Evolutionary conservation across 2,888 invertebrate species (phyloP), one percentile per base, ranked within the genome.

Genomic region (Incurvaria masculella): DNA sequence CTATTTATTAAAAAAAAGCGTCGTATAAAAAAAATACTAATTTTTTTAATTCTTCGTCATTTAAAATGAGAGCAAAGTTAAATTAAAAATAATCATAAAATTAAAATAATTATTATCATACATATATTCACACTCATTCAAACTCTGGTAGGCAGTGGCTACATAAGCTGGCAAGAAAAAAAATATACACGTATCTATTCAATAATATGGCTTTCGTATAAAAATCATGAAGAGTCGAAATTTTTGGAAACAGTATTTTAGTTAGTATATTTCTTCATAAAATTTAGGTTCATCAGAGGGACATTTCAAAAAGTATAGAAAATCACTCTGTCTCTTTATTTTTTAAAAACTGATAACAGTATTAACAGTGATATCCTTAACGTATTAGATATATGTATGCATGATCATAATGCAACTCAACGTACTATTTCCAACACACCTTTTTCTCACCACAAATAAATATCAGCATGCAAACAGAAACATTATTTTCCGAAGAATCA

Each of bases 111-210:
- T 16, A 33, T 33, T 21, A 49, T 58, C 63, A 62, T 50, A 55
- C 50, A 66, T 71, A 74, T 76, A 78, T 75, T 72, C 75, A 75
- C 74, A 63, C 61, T 60, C 64, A 60, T 23, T 47, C 49, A 67
- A 68, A 69, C n/a, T n/a, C n/a, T n/a, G n/a, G n/a, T n/a, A 68
- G 73, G 73, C 75, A 75, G 74, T 74, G 72, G 69, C 66, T 67
- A 71, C 72, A 69, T 69, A 56, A 72, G 69, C 75, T 78, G 78
- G 78, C 78, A 78, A 78, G 78, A 78, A 72, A 65, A 69, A 69
- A 71, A 72, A 71, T 69, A 58, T 49, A 61, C 62, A 64, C 68
- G 69, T 68, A 23, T 71, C 74, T 75, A 76, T 74, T 68, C 70
- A 71, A 69, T 69, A 74, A 74, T 76, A 78, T 78, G 78, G 76